Conservation (phyloP, 2,797 vertebrate genomes). For the Ispidina lecontei region DNA sequence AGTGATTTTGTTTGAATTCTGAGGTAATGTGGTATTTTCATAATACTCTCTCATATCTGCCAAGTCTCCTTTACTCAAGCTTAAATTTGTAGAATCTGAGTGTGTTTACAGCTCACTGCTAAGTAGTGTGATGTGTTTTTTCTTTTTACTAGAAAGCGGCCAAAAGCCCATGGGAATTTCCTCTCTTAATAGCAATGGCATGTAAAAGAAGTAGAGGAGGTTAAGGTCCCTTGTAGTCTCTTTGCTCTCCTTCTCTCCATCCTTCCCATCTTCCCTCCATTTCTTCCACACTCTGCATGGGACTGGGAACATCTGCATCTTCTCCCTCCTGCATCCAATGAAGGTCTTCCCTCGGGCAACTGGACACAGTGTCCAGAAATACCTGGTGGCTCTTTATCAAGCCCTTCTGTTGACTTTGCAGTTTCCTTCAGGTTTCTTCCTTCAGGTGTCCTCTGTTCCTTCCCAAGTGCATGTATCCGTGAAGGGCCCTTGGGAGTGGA, state of each 20-base stretch:
- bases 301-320: background rate
- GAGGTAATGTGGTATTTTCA: background rate
- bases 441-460: background rate
- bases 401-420: background rate
- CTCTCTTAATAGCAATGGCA: background rate
- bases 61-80: background rate
- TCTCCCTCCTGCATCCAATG: rapidly evolving
- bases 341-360: background rate
- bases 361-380: rapidly evolving
- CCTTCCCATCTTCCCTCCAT: rapidly evolving
- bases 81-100: background rate
- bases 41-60: background rate
- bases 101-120: background rate
- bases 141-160: conserved; percentile 15
- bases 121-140: background rate
- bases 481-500: background rate
- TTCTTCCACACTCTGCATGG: background rate
- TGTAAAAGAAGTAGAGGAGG: background rate
- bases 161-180: background rate
- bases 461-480: rapidly evolving
- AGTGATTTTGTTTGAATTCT: conserved; percentile 12
- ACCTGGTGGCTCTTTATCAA: background rate
- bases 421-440: background rate
- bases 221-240: background rate
- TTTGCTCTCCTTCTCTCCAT: background rate